Evolutionary conservation across 2,888 invertebrate genomes (phyloP), one percentile per base, ranked within the genome.

Genomic region (Gnatocerus cornutus): DNA sequence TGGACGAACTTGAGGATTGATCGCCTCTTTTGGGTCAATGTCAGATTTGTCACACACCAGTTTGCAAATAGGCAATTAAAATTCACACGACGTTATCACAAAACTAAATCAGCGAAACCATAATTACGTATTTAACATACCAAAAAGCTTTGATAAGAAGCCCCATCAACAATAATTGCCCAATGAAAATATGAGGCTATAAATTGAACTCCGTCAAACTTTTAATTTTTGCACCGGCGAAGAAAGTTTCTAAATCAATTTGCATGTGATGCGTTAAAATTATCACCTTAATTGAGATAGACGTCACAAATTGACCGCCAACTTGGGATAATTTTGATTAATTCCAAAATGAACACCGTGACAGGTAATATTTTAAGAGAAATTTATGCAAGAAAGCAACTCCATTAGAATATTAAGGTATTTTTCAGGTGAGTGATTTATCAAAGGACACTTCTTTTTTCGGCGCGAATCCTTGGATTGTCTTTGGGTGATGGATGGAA

Each of bases 391-490:
- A 50, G 48, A 50, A 55, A 16, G n/a, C 33, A 30, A 55, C 13
- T 41, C 56, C 56, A 56, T 56, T 56, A 56, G 56, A 56, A 41
- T 56, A 56, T 56, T 56, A 56, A 56, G 41, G 12, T 13, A 33
- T 14, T 21, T 43, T 39, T 41, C 41, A 56, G 41, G 56, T 56
- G 16, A 21, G 13, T 43, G 1, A 46, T 46, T 46, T 46, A 14
- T 46, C 16, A 46, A 46, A 16, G 37, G 41, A 41, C 41, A 13
- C 13, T 12, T 13, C 9, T n/a, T 41, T 41, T 41, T 12, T 41
- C 6, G 41, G 10, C 41, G n/a, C 33, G n/a, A 9, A 9, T 33
- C n/a, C n/a, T n/a, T n/a, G n/a, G n/a, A n/a, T n/a, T n/a, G 33
- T 33, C 33, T 33, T 9, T 33, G 2, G 3, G 41, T 16, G 46